A percentile compares a stretch with the other conserved stretches of the same genome.
Evolutionary conservation across 1,140 invertebrate genomes (phyloP).

Genomic region (Nylanderia fulva): DNA sequence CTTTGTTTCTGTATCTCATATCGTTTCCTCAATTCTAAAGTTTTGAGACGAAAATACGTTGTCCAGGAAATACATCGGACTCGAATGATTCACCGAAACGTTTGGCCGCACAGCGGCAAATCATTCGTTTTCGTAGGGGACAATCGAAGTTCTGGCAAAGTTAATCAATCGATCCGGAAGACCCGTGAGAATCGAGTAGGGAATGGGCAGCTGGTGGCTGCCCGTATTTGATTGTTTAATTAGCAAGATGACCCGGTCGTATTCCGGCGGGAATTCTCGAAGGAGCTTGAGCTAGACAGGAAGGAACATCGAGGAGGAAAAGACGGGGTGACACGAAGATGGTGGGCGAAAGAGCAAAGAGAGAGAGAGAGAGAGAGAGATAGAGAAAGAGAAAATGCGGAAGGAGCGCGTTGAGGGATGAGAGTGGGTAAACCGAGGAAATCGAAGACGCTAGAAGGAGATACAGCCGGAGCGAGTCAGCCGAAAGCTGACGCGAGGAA

Average conservation of each 20-base stretch:
- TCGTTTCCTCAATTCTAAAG: not conserved
- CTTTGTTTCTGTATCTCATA: not conserved
- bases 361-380: slow-evolving; percentile 41
- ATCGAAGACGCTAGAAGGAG: slow-evolving; percentile 65
- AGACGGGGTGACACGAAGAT: slow-evolving; percentile 26
- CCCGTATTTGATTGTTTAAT: slow-evolving; percentile 87
- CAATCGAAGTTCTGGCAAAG: slow-evolving; percentile 83
- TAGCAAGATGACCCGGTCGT: slow-evolving; percentile 85
- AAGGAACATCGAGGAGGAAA: slow-evolving; percentile 44
- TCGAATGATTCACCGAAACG: slow-evolving; percentile 7
- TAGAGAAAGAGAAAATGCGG: slow-evolving; percentile 25
- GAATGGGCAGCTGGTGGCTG: slow-evolving; percentile 76
- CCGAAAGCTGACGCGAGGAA: slow-evolving; percentile 59
- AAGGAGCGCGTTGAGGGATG: slow-evolving; percentile 58
- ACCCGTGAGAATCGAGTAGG: slow-evolving; percentile 78
- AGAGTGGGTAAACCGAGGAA: slow-evolving; percentile 43
- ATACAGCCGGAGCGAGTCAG: slow-evolving; percentile 59
- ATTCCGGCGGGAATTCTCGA: slow-evolving; percentile 77
- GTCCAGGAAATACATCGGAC: slow-evolving; percentile 8
- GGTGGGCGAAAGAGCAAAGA: slow-evolving; percentile 12
- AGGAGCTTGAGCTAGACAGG: slow-evolving; percentile 62
- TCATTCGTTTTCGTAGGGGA: slow-evolving; percentile 59
- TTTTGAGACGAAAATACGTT: slow-evolving; percentile 9
- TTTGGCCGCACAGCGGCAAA: not conserved
- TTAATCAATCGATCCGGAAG: slow-evolving; percentile 82